phyloP scores from a whole-genome alignment of 92 coral and sea anemone species.

The Epizoanthus stellaris region DNA sequence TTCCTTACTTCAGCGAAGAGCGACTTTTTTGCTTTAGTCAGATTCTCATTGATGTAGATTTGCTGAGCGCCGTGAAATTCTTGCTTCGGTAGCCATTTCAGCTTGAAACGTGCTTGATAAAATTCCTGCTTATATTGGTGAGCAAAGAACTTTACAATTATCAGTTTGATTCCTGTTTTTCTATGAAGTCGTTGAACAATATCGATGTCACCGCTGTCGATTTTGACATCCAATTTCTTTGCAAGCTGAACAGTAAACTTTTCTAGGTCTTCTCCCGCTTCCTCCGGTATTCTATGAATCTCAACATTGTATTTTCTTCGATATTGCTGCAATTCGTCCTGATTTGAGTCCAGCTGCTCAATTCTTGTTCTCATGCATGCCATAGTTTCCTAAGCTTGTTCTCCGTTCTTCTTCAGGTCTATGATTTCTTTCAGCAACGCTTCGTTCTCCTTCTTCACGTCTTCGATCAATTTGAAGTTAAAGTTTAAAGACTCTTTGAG shows the following conservation, averaged over 20 bases:
- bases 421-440: not conserved
- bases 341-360: not conserved
- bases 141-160: conserved; percentile 6
- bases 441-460: not conserved
- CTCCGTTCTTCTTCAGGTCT: not conserved
- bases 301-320: not conserved
- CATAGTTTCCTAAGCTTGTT: not conserved
- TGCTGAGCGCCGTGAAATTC: conserved; percentile 1
- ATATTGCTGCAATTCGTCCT: not conserved
- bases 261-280: conserved; percentile 1
- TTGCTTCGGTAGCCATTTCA: not conserved
- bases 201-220: not conserved
- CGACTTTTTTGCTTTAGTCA: not conserved
- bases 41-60: not conserved
- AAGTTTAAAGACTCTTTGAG: not conserved
- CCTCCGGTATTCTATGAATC: not conserved
- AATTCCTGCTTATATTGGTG: not conserved
- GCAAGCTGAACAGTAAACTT: not conserved
- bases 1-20: not conserved
- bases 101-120: conserved; percentile 10
- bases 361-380: not conserved
- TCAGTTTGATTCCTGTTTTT: not conserved
- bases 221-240: not conserved
- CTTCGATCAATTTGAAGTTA: not conserved
- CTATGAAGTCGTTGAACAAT: not conserved